Conservation (phyloP, 2,113 vertebrate species). For the Elaphurus davidianus region DNA sequence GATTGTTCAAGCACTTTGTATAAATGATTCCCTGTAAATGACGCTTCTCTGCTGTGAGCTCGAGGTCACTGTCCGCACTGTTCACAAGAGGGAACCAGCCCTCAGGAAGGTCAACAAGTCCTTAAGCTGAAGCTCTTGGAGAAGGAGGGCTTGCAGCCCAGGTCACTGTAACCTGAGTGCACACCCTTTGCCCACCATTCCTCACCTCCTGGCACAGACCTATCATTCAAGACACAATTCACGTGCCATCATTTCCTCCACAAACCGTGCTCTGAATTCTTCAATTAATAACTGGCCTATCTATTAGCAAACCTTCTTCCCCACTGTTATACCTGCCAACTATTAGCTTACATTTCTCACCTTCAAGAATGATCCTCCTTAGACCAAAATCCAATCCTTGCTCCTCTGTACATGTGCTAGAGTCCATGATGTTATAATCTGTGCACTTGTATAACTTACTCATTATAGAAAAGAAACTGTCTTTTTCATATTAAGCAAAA, state of each 20-base stretch:
- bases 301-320: fast-evolving
- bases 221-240: neutral
- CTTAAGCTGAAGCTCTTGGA: too few relatives aligned
- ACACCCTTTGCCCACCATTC: too few relatives aligned
- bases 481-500: neutral
- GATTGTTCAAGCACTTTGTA: neutral
- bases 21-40: neutral
- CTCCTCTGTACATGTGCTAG: fast-evolving
- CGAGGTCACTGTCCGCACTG: neutral
- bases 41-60: too few relatives aligned
- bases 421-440: fast-evolving
- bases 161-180: neutral
- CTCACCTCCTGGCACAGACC: neutral
- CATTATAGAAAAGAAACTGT: neutral
- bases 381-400: fast-evolving
- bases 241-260: fast-evolving
- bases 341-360: neutral
- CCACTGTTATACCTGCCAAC: fast-evolving
- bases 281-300: too few relatives aligned
- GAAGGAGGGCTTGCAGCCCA: neutral
- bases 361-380: neutral
- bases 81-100: neutral
- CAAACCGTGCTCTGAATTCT: too few relatives aligned
- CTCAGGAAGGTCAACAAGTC: neutral
- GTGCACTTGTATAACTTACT: neutral